Conservation (phyloP, 2,797 vertebrate genomes). For the Potorous gilbertii region DNA sequence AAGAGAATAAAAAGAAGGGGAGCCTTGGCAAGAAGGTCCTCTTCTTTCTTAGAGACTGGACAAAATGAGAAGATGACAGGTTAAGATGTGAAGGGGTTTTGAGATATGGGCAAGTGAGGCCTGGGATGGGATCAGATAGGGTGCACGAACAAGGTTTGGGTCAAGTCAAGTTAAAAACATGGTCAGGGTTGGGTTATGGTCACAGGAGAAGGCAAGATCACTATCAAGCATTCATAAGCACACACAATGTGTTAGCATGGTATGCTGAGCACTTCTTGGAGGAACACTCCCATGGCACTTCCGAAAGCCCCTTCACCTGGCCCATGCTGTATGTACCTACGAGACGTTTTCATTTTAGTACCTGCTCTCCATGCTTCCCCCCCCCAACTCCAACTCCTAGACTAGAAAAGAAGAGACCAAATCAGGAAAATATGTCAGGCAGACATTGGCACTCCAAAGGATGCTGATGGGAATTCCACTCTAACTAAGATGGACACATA, state of each 20-base stretch:
- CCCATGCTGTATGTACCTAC: not conserved
- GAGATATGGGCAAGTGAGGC: not conserved
- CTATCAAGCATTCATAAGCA: not conserved
- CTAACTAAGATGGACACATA: slow-evolving; percentile 51
- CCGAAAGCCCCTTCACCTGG: not conserved
- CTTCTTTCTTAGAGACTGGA: not conserved
- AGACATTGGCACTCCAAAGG: slow-evolving; percentile 20
- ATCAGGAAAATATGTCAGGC: not conserved
- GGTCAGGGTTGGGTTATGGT: not conserved
- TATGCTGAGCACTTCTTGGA: not conserved
- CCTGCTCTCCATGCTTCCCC: not conserved
- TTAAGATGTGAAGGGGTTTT: not conserved
- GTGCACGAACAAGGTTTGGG: accelerated
- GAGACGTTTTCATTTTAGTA: not conserved
- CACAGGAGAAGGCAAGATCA: not conserved
- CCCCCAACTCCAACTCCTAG: not conserved
- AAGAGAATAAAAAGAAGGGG: not conserved
- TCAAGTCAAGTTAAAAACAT: not conserved
- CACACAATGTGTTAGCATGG: not conserved
- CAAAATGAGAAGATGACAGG: not conserved
- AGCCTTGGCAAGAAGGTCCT: not conserved
- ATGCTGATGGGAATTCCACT: slow-evolving; percentile 18
- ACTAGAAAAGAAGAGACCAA: not conserved
- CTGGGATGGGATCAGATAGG: not conserved
- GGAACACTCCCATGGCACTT: not conserved